Evolutionary conservation across 2,113 vertebrate genomes (phyloP).

Genomic region (Melanocharis versteri): DNA sequence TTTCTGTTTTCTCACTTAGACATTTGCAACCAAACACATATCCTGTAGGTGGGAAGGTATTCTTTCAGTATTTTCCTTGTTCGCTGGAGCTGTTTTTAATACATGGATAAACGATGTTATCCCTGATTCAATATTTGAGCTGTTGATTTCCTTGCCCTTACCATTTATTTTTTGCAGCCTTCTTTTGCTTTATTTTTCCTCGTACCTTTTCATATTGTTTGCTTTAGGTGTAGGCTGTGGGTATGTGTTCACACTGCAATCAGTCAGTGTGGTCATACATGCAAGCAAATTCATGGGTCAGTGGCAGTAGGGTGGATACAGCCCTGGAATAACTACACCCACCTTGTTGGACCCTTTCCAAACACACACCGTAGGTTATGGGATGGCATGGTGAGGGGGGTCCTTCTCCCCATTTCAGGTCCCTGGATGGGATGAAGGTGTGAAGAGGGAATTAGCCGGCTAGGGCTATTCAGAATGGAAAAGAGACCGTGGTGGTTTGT

Average conservation of each 20-base stretch:
- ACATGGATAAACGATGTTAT: slow-evolving; percentile 34
- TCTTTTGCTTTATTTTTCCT: slow-evolving; percentile 33
- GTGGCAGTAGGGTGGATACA: slow-evolving; percentile 4
- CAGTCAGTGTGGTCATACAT: slow-evolving; percentile 14
- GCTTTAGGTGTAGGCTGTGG: slow-evolving; percentile 63
- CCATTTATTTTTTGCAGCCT: slow-evolving; percentile 3
- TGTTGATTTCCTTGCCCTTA: slow-evolving; percentile 54
- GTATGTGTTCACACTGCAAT: slow-evolving; percentile 9
- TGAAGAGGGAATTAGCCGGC: not conserved
- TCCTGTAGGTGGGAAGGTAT: slow-evolving; percentile 45
- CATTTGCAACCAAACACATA: slow-evolving; percentile 1
- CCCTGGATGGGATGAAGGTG: not conserved
- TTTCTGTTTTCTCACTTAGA: slow-evolving; percentile 36
- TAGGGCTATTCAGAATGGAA: not conserved
- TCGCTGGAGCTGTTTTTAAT: slow-evolving; percentile 9
- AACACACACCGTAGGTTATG: not conserved
- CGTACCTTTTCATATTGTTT: slow-evolving; percentile 51
- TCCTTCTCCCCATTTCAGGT: not conserved
- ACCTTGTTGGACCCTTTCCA: not conserved
- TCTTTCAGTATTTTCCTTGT: slow-evolving; percentile 29
- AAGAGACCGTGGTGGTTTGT: not conserved
- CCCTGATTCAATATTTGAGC: slow-evolving; percentile 56
- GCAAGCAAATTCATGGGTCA: slow-evolving; percentile 7
- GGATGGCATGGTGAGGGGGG: not conserved
- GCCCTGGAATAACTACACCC: not conserved